Evolutionary conservation across 2,888 invertebrate species (phyloP).

Genomic region (Drosophila kambysellisi): DNA sequence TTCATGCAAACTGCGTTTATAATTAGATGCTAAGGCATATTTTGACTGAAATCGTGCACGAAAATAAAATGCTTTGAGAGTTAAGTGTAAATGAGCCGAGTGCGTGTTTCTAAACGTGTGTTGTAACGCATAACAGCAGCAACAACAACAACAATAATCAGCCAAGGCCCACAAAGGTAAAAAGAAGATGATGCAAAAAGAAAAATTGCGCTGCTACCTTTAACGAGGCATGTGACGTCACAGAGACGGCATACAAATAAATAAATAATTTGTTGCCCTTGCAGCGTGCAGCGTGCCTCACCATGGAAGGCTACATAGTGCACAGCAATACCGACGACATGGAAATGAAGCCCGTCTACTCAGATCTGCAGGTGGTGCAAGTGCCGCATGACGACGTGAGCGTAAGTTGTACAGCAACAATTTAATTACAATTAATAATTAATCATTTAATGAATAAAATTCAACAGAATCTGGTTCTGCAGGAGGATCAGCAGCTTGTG

Average conservation of each 20-base stretch:
- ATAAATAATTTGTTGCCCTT: constrained; percentile 15
- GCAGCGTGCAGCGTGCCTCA: constrained; percentile 28
- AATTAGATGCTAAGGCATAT: constrained; percentile 41
- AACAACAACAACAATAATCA: constrained; percentile 43
- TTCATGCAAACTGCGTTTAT: constrained; percentile 43
- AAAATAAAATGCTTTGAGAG: constrained; percentile 45
- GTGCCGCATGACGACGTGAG: constrained; percentile 83
- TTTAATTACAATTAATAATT: not conserved
- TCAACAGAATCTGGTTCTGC: constrained; percentile 73
- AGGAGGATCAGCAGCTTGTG: constrained; percentile 83
- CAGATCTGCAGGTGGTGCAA: constrained; percentile 86
- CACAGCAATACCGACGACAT: constrained; percentile 87
- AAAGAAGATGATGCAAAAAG: constrained; percentile 40
- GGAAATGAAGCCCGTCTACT: constrained; percentile 88
- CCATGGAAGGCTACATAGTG: constrained; percentile 90
- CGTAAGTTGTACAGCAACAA: constrained; percentile 62
- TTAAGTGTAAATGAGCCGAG: constrained; percentile 7
- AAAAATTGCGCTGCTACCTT: constrained; percentile 66
- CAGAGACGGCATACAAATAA: constrained; percentile 31
- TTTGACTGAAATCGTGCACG: constrained; percentile 33
- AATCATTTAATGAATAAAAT: not conserved
- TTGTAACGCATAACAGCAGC: constrained; percentile 27
- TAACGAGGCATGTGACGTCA: constrained; percentile 55
- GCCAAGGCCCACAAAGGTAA: constrained; percentile 60
- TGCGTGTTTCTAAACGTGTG: constrained; percentile 24